These are phyloP conservation scores for Pollenia amentaria DNA, from an alignment of 2,888 invertebrate species.

Conservation along the genomic window DNA sequence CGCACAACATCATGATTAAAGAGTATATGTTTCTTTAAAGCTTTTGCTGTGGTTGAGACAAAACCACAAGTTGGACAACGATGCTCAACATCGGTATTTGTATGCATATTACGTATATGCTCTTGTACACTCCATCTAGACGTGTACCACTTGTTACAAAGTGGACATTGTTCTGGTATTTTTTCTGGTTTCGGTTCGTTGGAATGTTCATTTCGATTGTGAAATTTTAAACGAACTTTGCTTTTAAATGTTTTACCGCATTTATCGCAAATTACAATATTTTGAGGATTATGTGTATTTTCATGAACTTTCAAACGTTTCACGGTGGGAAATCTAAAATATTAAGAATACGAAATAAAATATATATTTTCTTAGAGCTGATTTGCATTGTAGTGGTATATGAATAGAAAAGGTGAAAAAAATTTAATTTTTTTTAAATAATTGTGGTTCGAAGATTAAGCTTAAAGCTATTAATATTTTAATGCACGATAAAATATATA, in stretches of 20 bases:
- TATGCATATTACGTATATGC: constrained; percentile 65
- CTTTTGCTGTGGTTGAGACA: constrained; percentile 80
- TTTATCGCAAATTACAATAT: constrained; percentile 63
- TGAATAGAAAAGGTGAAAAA: background rate
- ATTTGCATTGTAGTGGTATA: background rate
- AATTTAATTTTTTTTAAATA: background rate
- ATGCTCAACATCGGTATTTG: constrained; percentile 65
- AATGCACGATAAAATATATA: no score
- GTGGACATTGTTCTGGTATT: constrained; percentile 64
- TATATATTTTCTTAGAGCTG: background rate
- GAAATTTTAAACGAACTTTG: constrained; percentile 57
- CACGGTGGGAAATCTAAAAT: constrained; percentile 68
- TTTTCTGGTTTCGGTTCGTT: constrained; percentile 61
- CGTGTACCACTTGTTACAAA: constrained; percentile 66
- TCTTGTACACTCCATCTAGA: constrained; percentile 51
- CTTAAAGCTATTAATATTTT: no score
- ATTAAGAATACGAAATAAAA: constrained; percentile 52
- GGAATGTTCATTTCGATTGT: constrained; percentile 57
- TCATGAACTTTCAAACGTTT: constrained; percentile 59
- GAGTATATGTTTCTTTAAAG: constrained; percentile 80
- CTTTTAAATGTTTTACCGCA: constrained; percentile 68
- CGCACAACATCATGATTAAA: constrained; percentile 81
- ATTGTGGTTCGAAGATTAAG: background rate
- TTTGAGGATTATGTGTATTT: constrained; percentile 62
- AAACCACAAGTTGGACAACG: constrained; percentile 80